A percentile compares a stretch with the other conserved stretches of the same genome.
Conservation (phyloP, 2,797 vertebrate species). For the Carapus acus region DNA sequence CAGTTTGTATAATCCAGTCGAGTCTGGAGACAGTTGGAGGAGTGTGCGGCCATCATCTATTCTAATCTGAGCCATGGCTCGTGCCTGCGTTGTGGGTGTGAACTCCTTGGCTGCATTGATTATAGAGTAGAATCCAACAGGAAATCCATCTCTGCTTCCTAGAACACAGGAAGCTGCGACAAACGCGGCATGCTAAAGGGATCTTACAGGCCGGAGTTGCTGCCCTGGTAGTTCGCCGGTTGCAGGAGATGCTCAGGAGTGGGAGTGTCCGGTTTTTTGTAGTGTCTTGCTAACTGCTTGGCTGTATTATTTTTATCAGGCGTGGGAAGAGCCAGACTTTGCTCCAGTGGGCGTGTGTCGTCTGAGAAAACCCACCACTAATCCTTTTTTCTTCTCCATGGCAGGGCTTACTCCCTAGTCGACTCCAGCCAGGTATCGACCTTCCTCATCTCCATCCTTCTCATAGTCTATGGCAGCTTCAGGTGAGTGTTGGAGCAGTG, state of each 20-base stretch:
- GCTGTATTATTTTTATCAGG: too few species aligned
- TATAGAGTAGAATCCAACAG: conserved; percentile 10
- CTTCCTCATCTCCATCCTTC: conserved; percentile 99
- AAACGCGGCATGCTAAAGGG: conserved; percentile 16
- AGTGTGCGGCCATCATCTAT: neutral
- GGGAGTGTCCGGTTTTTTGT: too few species aligned
- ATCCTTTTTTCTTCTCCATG: neutral
- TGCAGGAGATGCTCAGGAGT: too few species aligned
- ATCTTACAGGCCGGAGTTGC: neutral
- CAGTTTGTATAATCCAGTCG: neutral
- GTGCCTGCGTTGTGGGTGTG: conserved; percentile 10
- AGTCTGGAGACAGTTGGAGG: neutral
- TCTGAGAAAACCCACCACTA: too few species aligned
- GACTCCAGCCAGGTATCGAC: conserved; percentile 99
- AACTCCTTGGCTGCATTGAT: conserved; percentile 14
- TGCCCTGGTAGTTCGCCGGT: neutral
- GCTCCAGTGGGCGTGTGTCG: too few species aligned
- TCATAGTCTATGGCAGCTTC: conserved; percentile 99
- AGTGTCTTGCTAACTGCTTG: too few species aligned
- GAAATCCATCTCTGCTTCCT: conserved; percentile 13
- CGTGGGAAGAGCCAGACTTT: too few species aligned
- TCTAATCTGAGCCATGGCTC: conserved; percentile 15
- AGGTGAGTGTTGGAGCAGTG: conserved; percentile 76
- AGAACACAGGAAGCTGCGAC: conserved; percentile 5
- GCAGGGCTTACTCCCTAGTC: conserved; percentile 97